phyloP scores from a whole-genome alignment of 2,113 vertebrate species.

The Nannospalax galili region DNA sequence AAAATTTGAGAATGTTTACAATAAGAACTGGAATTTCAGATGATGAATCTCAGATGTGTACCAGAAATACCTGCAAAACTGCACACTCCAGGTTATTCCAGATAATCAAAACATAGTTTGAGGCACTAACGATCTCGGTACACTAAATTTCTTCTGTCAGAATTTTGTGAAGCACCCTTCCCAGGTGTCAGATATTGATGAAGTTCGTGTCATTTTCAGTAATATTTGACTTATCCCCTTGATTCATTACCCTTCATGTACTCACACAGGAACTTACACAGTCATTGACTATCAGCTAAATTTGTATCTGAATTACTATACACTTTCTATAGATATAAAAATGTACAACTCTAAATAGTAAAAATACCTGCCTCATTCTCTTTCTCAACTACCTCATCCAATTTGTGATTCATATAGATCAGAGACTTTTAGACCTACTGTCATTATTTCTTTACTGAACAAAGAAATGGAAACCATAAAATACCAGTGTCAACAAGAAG shows the following conservation, averaged over 20 bases:
- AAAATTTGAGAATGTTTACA: background rate
- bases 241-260: background rate
- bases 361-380: background rate
- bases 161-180: background rate
- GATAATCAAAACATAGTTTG: background rate
- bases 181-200: background rate
- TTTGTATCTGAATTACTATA: background rate
- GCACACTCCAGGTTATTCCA: background rate
- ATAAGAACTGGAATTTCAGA: background rate
- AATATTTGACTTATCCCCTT: background rate
- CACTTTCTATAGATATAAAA: background rate
- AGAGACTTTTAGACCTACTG: background rate
- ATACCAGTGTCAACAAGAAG: background rate
- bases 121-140: background rate
- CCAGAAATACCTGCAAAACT: background rate
- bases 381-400: background rate
- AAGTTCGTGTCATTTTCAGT: slow-evolving; percentile 3
- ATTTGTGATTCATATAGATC: background rate
- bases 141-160: background rate
- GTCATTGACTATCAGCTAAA: background rate
- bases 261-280: background rate
- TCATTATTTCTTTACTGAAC: background rate
- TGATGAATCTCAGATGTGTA: background rate
- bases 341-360: background rate
- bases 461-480: background rate